phyloP scores from a whole-genome alignment of 2,113 vertebrate genomes.

The Scartelaos histophorus region DNA sequence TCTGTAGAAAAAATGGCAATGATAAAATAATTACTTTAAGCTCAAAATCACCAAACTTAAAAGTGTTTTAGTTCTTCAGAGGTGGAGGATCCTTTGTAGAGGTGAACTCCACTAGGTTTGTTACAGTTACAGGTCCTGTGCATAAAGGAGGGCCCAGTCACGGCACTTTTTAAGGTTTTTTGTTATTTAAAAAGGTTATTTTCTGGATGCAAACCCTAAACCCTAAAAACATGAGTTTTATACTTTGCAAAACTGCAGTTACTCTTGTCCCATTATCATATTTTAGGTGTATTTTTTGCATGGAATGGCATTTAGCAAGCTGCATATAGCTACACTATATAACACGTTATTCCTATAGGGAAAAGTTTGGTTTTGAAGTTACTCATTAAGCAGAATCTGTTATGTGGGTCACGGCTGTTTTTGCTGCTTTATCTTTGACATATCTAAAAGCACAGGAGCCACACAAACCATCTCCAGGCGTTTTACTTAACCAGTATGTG shows the following conservation, averaged over 20 bases:
- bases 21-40: neutral
- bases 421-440: conserved; percentile 31
- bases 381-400: conserved; percentile 60
- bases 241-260: neutral
- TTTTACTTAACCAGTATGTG: neutral
- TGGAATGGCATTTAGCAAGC: neutral
- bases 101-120: too few species aligned
- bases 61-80: neutral
- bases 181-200: too few species aligned
- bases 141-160: too few species aligned
- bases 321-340: conserved; percentile 44
- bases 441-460: conserved; percentile 27
- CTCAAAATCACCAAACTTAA: conserved; percentile 6
- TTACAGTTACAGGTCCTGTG: too few species aligned
- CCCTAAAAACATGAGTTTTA: too few species aligned
- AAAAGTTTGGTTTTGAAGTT: conserved; percentile 51
- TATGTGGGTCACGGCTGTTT: conserved; percentile 64
- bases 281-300: neutral
- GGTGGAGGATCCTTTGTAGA: too few species aligned
- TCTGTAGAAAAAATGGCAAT: neutral
- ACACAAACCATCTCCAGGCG: conserved; percentile 18
- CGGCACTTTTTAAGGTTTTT: too few species aligned
- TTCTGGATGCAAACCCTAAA: too few species aligned
- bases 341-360: conserved; percentile 39
- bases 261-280: neutral